Evolutionary conservation across 2,797 vertebrate genomes (phyloP).

Genomic region (Lutjanus campechanus): DNA sequence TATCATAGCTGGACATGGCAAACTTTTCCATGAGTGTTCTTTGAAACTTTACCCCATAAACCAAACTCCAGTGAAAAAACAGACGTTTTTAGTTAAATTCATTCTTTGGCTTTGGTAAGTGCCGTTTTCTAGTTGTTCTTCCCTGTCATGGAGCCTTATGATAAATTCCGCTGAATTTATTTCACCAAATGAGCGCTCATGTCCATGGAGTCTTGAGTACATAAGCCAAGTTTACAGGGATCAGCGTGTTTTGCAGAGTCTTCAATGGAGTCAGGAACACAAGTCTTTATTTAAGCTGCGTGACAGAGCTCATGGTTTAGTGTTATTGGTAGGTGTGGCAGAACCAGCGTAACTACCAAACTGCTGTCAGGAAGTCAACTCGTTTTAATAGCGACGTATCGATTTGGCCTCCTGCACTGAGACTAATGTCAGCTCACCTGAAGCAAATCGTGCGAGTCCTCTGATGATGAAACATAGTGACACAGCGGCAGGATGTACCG

Average conservation of each 20-base stretch:
- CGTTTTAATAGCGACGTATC: constrained; percentile 3
- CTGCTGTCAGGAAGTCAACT: constrained; percentile 21
- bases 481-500: constrained; percentile 35
- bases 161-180: not conserved
- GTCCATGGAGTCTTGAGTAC: not conserved
- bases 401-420: constrained; percentile 45
- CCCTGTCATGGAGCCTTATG: not conserved
- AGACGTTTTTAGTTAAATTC: not conserved
- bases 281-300: not conserved
- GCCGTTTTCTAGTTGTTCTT: not conserved
- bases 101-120: not conserved
- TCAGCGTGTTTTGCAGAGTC: not conserved
- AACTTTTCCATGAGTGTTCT: accelerated
- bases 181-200: not conserved
- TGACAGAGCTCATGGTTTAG: not conserved
- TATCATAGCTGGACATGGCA: not conserved
- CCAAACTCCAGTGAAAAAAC: constrained; percentile 1
- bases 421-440: constrained; percentile 39
- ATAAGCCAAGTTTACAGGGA: not conserved
- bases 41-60: not conserved
- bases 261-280: not conserved
- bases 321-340: not conserved
- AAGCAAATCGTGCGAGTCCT: constrained; percentile 19
- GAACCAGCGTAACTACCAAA: not conserved
- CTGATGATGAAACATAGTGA: constrained; percentile 62